Evolutionary conservation across 1,140 invertebrate genomes (phyloP).

Genomic region (Sarcophaga peregrina): DNA sequence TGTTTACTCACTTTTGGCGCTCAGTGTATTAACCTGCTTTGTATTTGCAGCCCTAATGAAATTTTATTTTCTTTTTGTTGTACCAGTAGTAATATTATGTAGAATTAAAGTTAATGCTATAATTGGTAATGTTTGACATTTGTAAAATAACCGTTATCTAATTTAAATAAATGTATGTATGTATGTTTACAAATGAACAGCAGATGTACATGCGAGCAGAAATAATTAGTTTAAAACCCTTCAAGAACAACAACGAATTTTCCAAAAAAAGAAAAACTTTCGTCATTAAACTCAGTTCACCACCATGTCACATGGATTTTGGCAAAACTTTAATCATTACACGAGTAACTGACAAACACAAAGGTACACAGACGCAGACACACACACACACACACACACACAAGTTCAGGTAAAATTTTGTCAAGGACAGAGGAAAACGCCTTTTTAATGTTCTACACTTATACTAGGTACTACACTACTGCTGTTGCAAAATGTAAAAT

Average conservation of each 20-base stretch:
- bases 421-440: constrained; percentile 16
- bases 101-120: too few species aligned
- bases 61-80: too few species aligned
- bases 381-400: not conserved
- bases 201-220: too few species aligned
- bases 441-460: constrained; percentile 10
- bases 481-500: not conserved
- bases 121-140: too few species aligned
- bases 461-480: not conserved
- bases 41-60: too few species aligned
- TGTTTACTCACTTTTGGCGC: too few species aligned
- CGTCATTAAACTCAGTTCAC: not conserved
- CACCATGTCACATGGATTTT: constrained; percentile 4
- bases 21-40: too few species aligned
- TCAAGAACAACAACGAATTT: not conserved
- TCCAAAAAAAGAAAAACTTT: not conserved
- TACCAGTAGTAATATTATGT: too few species aligned
- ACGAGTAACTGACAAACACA: not conserved
- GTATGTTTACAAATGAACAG: too few species aligned
- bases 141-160: too few species aligned
- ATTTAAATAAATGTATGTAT: too few species aligned
- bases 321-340: constrained; percentile 18
- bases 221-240: not conserved
- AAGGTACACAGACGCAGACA: too few species aligned
- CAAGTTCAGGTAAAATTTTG: not conserved